Conservation (phyloP, 2,888 invertebrate genomes). For the Tetragonisca angustula region DNA sequence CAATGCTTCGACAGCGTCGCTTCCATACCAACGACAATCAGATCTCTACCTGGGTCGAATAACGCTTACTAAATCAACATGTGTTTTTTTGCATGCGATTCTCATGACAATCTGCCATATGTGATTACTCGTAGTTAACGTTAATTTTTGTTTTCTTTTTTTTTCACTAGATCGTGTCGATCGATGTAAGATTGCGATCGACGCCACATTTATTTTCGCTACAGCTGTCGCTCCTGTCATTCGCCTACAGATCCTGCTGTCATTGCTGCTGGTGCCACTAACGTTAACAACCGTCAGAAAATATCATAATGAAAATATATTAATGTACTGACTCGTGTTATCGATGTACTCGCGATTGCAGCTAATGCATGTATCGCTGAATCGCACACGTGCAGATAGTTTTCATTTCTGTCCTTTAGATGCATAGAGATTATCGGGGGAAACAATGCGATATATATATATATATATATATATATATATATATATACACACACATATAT, state of each 20-base stretch:
- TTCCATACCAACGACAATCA: constrained; percentile 63
- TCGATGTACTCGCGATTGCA: constrained; percentile 33
- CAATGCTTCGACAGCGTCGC: constrained; percentile 65
- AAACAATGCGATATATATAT: not conserved
- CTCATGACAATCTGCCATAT: constrained; percentile 21
- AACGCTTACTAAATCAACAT: constrained; percentile 52
- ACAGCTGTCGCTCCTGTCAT: constrained; percentile 47
- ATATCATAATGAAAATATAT: constrained; percentile 28
- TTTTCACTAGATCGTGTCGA: constrained; percentile 36
- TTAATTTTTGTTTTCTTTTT: constrained; percentile 26
- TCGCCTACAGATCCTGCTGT: constrained; percentile 57
- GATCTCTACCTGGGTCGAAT: constrained; percentile 58
- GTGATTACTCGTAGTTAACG: constrained; percentile 44
- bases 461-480: too few relatives aligned
- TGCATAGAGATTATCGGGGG: constrained; percentile 1
- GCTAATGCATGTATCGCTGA: constrained; percentile 59
- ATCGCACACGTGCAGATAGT: constrained; percentile 34
- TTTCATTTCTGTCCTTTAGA: constrained; percentile 29
- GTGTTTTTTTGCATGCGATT: constrained; percentile 68
- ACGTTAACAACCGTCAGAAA: constrained; percentile 32
- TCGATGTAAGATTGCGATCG: constrained; percentile 18
- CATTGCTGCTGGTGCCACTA: constrained; percentile 56
- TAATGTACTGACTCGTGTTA: constrained; percentile 43
- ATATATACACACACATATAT: not conserved
- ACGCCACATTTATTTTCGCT: constrained; percentile 32